Evolutionary conservation across 2,888 invertebrate species (phyloP), one percentile per base, ranked within the genome.

Genomic region (Leptopterna dolabrata): DNA sequence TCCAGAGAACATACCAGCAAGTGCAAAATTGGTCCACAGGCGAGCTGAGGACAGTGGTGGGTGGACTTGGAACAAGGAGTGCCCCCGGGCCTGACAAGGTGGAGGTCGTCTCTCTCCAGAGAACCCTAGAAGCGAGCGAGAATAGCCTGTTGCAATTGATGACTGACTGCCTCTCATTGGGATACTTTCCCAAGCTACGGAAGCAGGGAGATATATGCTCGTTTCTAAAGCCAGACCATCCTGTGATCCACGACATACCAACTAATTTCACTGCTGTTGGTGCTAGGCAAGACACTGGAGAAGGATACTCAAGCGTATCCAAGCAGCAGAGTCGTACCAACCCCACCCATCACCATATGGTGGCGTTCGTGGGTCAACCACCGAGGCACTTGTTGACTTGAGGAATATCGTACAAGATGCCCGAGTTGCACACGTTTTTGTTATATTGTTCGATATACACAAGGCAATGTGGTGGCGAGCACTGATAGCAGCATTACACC

Each of bases 381-480:
- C 51, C 1, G 76, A 51, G 9, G 83, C 83, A 0, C 19, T 83
- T 14, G 24, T 51, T 70, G n/a, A 16, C 6, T 19, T 83, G 16
- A 71, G 1, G 27, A 24, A 55, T 9, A 30, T n/a, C 30, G 30
- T 27, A n/a, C 16, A n/a, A 55, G 16, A n/a, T 11, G 7, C 30
- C 6, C 55, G 16, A 7, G 7, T 1, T 14, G 30, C 29, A 16
- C 63, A 83, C n/a, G 83, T 14, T 16, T 24, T 85, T 14, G 29
- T 19, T 1, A 30, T 86, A 1, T 16, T 86, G 16, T 55, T 86
- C 13, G 86, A 86, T 55, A 86, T 86, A 0, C 3, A n/a, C 14
- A 73, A 73, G 70, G 84, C 84, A 0, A 45, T 86, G 47, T 86
- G 86, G 86, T 87, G 87, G 87, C 78, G 81, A 4, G 63, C 81